phyloP scores from a whole-genome alignment of 2,888 invertebrate species.

The Eugnorisma glareosa region DNA sequence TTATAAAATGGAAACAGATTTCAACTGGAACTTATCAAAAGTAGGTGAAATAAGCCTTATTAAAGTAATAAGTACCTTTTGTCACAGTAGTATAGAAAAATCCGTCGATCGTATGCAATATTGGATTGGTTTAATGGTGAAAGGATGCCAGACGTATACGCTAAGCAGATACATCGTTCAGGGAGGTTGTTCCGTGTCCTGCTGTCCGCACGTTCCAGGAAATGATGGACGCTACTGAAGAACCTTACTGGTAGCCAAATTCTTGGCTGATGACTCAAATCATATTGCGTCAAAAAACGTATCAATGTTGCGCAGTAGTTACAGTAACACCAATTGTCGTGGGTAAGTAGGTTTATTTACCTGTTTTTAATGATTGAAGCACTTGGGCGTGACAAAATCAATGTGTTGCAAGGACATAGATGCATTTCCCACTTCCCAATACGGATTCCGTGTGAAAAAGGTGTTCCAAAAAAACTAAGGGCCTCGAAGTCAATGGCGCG shows the following conservation, averaged over 20 bases:
- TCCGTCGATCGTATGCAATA: neutral
- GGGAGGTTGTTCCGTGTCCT: neutral
- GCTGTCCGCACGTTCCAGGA: neutral
- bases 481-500: conserved; percentile 76
- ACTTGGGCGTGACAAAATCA: conserved; percentile 67
- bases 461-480: conserved; percentile 70
- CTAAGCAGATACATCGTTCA: neutral
- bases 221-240: neutral
- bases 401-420: conserved; percentile 69
- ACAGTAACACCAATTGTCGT: neutral
- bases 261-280: neutral
- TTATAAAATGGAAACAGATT: too few species aligned
- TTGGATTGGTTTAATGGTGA: neutral
- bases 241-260: neutral
- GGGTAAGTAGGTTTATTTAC: neutral
- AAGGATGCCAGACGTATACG: neutral
- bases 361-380: conserved; percentile 18
- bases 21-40: too few species aligned
- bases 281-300: neutral
- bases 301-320: neutral
- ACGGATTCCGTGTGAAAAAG: conserved; percentile 78
- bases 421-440: conserved; percentile 76
- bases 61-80: neutral
- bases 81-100: neutral
- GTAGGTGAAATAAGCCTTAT: neutral